These are phyloP conservation scores for Crepidodera aurea DNA, from an alignment of 2,888 invertebrate species.

Conservation along the genomic window DNA sequence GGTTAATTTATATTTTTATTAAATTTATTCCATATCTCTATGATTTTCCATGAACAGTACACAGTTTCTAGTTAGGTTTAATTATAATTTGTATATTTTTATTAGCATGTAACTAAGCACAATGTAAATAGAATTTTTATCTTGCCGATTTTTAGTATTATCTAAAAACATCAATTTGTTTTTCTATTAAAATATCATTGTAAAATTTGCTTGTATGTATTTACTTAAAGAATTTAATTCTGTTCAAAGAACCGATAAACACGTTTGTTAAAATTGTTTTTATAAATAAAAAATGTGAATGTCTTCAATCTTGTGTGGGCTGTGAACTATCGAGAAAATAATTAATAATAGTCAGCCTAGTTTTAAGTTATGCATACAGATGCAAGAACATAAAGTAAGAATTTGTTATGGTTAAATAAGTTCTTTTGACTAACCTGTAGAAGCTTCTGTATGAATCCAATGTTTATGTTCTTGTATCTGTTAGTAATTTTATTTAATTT, in stretches of 20 bases:
- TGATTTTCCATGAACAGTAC: background rate
- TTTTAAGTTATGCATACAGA: constrained; percentile 14
- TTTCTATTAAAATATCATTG: too few relatives aligned
- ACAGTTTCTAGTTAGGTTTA: background rate
- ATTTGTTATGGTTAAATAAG: too few relatives aligned
- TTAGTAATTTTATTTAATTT: constrained; percentile 11
- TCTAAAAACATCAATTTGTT: too few relatives aligned
- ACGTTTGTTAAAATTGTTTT: background rate
- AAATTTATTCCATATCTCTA: background rate
- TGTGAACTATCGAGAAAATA: constrained; percentile 41
- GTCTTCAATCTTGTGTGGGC: constrained; percentile 45
- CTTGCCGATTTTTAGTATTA: background rate
- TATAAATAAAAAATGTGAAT: constrained; percentile 30
- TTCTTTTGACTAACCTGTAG: too few relatives aligned
- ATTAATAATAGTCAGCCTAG: constrained; percentile 33
- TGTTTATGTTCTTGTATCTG: constrained; percentile 13
- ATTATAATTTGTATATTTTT: background rate
- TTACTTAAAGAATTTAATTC: too few relatives aligned
- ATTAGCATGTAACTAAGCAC: background rate
- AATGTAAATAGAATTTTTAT: background rate
- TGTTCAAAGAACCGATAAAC: too few relatives aligned
- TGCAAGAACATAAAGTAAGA: constrained; percentile 4
- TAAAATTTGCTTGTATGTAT: too few relatives aligned
- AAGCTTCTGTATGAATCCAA: background rate
- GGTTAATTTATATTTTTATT: background rate